Evolutionary conservation across 2,797 vertebrate genomes (phyloP).

Genomic region (Psittacula echo): DNA sequence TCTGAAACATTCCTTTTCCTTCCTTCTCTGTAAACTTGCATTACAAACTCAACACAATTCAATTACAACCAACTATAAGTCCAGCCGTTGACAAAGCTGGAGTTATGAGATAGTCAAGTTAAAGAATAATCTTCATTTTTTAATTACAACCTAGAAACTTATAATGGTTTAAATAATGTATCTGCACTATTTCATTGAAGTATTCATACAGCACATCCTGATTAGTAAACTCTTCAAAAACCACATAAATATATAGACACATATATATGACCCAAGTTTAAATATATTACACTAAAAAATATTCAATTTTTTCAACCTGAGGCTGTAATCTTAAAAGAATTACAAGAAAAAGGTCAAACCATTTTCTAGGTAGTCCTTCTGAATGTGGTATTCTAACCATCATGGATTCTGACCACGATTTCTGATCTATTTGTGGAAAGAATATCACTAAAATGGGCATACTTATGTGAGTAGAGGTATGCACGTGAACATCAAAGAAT

Average conservation of each 20-base stretch:
- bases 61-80: not conserved
- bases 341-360: not conserved
- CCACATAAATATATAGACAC: fast-evolving
- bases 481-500: not conserved
- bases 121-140: not conserved
- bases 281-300: not conserved
- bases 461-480: not conserved
- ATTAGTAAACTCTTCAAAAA: not conserved
- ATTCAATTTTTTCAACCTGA: not conserved
- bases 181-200: not conserved
- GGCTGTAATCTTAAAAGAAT: not conserved
- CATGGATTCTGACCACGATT: not conserved
- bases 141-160: not conserved
- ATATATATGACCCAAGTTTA: not conserved
- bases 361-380: not conserved
- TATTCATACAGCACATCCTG: not conserved
- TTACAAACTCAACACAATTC: not conserved
- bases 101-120: not conserved
- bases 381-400: not conserved
- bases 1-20: not conserved
- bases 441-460: not conserved
- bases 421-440: not conserved
- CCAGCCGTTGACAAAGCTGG: fast-evolving
- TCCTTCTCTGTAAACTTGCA: not conserved
- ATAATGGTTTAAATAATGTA: not conserved